phyloP scores from a whole-genome alignment of 2,888 invertebrate genomes.

The Ormyrus pomaceus region DNA sequence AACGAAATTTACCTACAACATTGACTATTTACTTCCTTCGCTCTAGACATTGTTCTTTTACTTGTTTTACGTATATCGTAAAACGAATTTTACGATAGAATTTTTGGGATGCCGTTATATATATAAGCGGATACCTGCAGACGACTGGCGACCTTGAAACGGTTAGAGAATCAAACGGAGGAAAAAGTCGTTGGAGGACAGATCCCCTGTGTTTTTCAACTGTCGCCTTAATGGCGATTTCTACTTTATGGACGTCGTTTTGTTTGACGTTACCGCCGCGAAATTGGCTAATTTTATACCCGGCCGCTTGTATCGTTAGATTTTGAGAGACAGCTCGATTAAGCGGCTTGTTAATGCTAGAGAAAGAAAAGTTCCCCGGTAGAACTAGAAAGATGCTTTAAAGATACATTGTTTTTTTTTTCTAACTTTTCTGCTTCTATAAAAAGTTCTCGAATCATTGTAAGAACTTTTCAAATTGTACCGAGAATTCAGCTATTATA shows the following conservation, averaged over 20 bases:
- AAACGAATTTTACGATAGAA: slow-evolving; percentile 14
- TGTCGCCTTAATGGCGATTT: slow-evolving; percentile 16
- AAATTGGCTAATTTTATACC: not conserved
- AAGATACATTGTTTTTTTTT: too few relatives aligned
- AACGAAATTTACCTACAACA: too few relatives aligned
- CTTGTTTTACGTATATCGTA: slow-evolving; percentile 1
- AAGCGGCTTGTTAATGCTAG: not conserved
- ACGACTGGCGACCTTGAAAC: slow-evolving; percentile 29
- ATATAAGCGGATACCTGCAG: not conserved
- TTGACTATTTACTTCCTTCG: too few relatives aligned
- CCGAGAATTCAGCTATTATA: too few relatives aligned
- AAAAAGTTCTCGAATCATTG: too few relatives aligned
- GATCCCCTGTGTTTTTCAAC: not conserved
- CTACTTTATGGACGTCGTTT: not conserved
- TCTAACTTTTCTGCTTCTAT: too few relatives aligned
- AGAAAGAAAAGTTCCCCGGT: not conserved
- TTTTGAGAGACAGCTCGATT: not conserved
- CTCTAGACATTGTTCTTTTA: not conserved
- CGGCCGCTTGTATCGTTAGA: not conserved
- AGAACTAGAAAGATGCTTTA: too few relatives aligned
- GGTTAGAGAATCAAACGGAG: slow-evolving; percentile 13
- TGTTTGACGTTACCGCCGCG: not conserved
- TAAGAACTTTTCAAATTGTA: too few relatives aligned
- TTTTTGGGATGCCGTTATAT: not conserved
- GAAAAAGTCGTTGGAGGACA: not conserved